Percentiles rank a stretch among this genome's conserved stretches.
These are phyloP conservation scores for Panthera leo DNA, from an alignment of 2,113 vertebrate species.

Conservation along the genomic window DNA sequence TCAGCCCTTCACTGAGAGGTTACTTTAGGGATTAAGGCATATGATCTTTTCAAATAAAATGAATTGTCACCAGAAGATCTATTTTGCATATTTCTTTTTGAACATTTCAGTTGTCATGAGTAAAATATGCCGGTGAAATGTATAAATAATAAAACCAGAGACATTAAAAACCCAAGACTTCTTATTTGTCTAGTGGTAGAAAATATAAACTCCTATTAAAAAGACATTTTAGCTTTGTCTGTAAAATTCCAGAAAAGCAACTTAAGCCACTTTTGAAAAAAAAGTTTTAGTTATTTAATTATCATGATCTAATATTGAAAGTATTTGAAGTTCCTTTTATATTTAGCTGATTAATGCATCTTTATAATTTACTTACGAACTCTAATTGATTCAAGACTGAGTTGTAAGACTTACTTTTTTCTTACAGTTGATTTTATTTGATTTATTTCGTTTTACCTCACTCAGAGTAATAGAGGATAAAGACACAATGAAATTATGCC, in stretches of 20 bases:
- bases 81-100: constrained; percentile 20
- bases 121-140: neutral
- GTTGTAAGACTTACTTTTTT: neutral
- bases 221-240: neutral
- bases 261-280: neutral
- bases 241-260: neutral
- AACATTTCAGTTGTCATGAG: neutral
- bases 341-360: neutral
- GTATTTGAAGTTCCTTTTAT: neutral
- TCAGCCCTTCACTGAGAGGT: neutral
- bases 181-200: neutral
- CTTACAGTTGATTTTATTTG: neutral
- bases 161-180: neutral
- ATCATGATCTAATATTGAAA: neutral
- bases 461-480: neutral
- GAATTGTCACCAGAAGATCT: neutral
- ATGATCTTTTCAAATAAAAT: constrained; percentile 15
- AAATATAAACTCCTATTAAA: neutral
- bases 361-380: neutral
- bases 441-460: neutral
- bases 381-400: neutral
- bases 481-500: neutral
- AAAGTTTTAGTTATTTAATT: neutral
- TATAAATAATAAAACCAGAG: constrained; percentile 38
- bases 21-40: neutral